Evolutionary conservation across 2,113 vertebrate species (phyloP), one percentile per base, ranked within the genome.

Genomic region (Cygnus atratus): DNA sequence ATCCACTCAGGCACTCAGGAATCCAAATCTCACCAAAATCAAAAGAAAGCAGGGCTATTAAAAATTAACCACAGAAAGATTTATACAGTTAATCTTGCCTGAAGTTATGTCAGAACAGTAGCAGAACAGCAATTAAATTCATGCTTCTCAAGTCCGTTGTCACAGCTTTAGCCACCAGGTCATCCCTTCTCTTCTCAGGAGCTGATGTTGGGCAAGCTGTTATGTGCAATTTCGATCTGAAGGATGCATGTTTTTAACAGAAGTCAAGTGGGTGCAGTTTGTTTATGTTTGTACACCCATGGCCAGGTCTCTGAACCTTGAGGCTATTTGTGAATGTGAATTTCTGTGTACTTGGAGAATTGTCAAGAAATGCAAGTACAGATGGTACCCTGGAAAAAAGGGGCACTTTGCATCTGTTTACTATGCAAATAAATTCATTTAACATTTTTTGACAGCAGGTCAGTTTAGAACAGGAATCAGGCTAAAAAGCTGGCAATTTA

Each of bases 401-500:
- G 74, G 94, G 87, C 84, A 91, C 77, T 96, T 65, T 92, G 92
- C 95, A 96, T 96, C 96, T 96, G 93, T 87, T 96, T 97, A 89
- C 86, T 92, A 96, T 94, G 96, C 92, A 96, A 96, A 95, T 94
- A 68, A 93, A 96, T 94, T 92, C 92, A 87, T 79, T 91, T 87
- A 96, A 91, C 93, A 95, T 93, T 95, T 84, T 73, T 73, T 96
- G 95, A 96, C 96, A 96, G 91, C 90, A 93, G 92, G 96, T 96
- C 93, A 97, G 94, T 77, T 97, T 86, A 93, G 82, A 82, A 63
- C 55, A 92, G 77, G 86, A 92, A 91, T 79, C 65, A 55, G 35
- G 58, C 62, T 95, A 95, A 62, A 94, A 97, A 96, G 92, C 87
- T 90, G 74, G 86, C 73, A 93, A 92, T 89, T 94, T 75, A 91